phyloP scores from a whole-genome alignment of 1,140 invertebrate species.

The Apolygus lucorum region DNA sequence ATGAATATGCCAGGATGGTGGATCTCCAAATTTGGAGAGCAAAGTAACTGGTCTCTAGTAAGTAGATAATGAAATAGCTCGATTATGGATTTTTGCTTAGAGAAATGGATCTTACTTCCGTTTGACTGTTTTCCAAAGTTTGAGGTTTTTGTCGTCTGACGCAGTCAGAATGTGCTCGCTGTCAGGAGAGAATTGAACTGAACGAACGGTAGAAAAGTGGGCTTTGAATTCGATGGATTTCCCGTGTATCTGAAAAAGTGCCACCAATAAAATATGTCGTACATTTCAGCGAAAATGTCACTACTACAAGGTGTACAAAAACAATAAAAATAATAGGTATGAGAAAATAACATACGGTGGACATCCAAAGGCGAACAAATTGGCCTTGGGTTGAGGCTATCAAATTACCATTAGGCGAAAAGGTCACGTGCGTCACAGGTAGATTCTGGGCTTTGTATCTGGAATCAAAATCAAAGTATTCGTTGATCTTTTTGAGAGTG shows the following conservation, averaged over 20 bases:
- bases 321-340: too few species aligned
- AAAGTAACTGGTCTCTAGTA: background rate
- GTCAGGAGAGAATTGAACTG: slow-evolving; percentile 71
- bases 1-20: too few species aligned
- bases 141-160: slow-evolving; percentile 68
- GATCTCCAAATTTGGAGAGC: too few species aligned
- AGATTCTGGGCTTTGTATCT: slow-evolving; percentile 21
- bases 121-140: slow-evolving; percentile 22
- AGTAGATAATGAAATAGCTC: background rate
- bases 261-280: background rate
- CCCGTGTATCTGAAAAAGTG: slow-evolving; percentile 40
- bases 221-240: slow-evolving; percentile 66
- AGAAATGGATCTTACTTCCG: slow-evolving; percentile 20
- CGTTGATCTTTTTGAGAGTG: too few species aligned
- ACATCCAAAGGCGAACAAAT: slow-evolving; percentile 76
- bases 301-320: too few species aligned
- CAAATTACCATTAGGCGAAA: slow-evolving; percentile 21
- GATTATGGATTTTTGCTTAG: background rate
- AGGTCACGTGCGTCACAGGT: slow-evolving; percentile 24
- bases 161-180: slow-evolving; percentile 64
- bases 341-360: slow-evolving; percentile 52
- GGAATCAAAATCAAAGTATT: too few species aligned
- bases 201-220: slow-evolving; percentile 66
- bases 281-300: too few species aligned
- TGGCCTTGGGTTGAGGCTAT: slow-evolving; percentile 58